Conservation (phyloP, 2,113 vertebrate genomes). For the Larimichthys polyactis region DNA sequence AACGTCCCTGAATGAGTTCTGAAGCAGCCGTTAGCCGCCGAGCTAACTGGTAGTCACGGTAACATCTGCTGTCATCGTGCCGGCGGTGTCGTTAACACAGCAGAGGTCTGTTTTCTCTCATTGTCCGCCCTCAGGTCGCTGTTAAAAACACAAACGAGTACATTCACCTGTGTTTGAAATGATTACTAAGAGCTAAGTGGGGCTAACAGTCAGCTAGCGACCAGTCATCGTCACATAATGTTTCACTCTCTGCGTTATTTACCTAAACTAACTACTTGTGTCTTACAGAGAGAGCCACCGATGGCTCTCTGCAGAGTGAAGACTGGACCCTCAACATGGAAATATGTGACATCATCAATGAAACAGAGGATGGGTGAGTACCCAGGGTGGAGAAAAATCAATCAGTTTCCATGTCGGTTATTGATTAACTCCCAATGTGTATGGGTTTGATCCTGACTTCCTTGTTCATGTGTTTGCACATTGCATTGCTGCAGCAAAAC, state of each 20-base stretch:
- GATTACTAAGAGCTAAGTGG: slow-evolving; percentile 14
- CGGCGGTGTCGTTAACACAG: neutral
- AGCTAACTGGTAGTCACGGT: slow-evolving; percentile 47
- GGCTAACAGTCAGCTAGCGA: slow-evolving; percentile 29
- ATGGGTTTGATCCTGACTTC: neutral
- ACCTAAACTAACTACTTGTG: neutral
- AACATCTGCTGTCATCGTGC: slow-evolving; percentile 31
- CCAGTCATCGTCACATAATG: slow-evolving; percentile 21
- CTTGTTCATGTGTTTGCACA: slow-evolving; percentile 12
- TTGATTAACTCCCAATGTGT: slow-evolving; percentile 26
- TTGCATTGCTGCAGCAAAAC: neutral
- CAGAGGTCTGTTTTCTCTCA: neutral
- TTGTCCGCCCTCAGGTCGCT: neutral
- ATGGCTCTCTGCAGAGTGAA: slow-evolving; percentile 96
- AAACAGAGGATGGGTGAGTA: slow-evolving; percentile 98
- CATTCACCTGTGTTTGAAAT: neutral
- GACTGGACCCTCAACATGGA: slow-evolving; percentile 99
- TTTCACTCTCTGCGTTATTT: neutral
- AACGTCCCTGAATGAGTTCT: slow-evolving; percentile 54
- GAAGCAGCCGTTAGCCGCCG: slow-evolving; percentile 65
- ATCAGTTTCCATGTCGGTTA: neutral
- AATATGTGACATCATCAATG: slow-evolving; percentile 99
- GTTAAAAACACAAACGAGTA: neutral
- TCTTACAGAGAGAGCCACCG: slow-evolving; percentile 94
- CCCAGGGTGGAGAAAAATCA: neutral